A percentile compares a stretch with the other conserved stretches of the same genome.
phyloP scores from a whole-genome alignment of 1,140 invertebrate genomes.

The Drosophila melanica region DNA sequence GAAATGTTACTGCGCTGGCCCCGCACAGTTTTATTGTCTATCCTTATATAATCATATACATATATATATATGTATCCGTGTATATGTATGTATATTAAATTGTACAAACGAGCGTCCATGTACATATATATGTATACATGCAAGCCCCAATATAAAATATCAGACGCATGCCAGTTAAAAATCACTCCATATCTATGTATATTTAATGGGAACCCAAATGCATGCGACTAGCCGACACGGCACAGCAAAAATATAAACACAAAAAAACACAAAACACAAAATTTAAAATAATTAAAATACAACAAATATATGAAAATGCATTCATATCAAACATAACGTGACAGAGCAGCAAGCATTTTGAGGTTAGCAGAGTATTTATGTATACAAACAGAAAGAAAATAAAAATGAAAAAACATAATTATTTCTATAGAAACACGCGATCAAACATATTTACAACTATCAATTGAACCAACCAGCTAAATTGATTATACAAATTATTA shows the following conservation, averaged over 20 bases:
- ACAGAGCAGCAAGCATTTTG: slow-evolving; percentile 17
- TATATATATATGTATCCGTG: slow-evolving; percentile 42
- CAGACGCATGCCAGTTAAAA: slow-evolving; percentile 20
- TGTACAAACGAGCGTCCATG: slow-evolving; percentile 64
- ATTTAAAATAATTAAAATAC: slow-evolving; percentile 7
- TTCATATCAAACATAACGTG: slow-evolving; percentile 47
- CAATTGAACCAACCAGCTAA: slow-evolving; percentile 57
- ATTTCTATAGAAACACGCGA: slow-evolving; percentile 33
- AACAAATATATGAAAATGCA: slow-evolving; percentile 23
- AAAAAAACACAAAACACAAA: slow-evolving; percentile 5
- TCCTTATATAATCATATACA: slow-evolving; percentile 31
- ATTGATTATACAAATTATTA: slow-evolving; percentile 19
- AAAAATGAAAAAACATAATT: slow-evolving; percentile 50
- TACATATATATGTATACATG: slow-evolving; percentile 6
- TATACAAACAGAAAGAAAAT: slow-evolving; percentile 52
- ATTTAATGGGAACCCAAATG: slow-evolving; percentile 5
- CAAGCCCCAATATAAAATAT: slow-evolving; percentile 9
- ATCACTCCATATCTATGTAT: slow-evolving; percentile 3
- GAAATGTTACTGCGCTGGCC: slow-evolving; percentile 52
- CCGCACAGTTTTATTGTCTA: slow-evolving; percentile 55
- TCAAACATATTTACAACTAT: slow-evolving; percentile 64
- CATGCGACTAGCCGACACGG: slow-evolving; percentile 18
- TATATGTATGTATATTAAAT: slow-evolving; percentile 58
- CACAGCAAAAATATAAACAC: too few species aligned
- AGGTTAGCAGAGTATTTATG: slow-evolving; percentile 60